Conservation (phyloP, 1,140 invertebrate genomes). For the Trialeurodes vaporariorum region DNA sequence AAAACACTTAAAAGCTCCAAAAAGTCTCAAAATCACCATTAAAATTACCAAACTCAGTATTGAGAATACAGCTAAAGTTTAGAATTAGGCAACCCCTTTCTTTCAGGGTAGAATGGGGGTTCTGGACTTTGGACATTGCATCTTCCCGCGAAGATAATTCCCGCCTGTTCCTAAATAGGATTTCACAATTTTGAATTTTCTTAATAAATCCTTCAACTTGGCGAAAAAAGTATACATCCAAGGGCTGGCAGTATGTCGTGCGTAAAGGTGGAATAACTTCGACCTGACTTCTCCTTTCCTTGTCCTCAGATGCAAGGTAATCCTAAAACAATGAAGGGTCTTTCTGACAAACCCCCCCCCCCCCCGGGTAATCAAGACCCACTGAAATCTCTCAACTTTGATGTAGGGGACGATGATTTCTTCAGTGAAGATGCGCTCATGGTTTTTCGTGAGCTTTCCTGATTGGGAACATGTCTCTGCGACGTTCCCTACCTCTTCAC, state of each 20-base stretch:
- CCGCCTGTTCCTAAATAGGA: neutral
- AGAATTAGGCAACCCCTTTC: no score
- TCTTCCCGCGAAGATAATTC: constrained; percentile 3
- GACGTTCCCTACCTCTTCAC: constrained; percentile 16
- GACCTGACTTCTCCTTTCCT: constrained; percentile 7
- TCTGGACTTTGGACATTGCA: no score
- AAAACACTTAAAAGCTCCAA: no score
- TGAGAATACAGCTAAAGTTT: no score
- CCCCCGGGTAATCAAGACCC: constrained; percentile 14
- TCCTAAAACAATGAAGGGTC: neutral
- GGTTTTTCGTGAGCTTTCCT: constrained; percentile 16
- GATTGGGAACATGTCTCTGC: constrained; percentile 16
- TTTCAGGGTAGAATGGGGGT: no score
- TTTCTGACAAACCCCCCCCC: no score
- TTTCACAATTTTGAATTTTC: no score
- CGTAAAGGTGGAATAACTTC: no score
- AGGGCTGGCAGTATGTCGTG: constrained; percentile 12
- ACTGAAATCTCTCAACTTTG: neutral
- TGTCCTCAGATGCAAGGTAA: neutral
- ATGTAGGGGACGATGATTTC: neutral
- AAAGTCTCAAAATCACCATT: no score
- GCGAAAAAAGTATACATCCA: constrained; percentile 13
- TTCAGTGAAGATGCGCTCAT: constrained; percentile 16
- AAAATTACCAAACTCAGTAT: no score
- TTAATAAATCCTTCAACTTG: no score